phyloP scores from a whole-genome alignment of 2,797 vertebrate species.

The Myotis findleyi region DNA sequence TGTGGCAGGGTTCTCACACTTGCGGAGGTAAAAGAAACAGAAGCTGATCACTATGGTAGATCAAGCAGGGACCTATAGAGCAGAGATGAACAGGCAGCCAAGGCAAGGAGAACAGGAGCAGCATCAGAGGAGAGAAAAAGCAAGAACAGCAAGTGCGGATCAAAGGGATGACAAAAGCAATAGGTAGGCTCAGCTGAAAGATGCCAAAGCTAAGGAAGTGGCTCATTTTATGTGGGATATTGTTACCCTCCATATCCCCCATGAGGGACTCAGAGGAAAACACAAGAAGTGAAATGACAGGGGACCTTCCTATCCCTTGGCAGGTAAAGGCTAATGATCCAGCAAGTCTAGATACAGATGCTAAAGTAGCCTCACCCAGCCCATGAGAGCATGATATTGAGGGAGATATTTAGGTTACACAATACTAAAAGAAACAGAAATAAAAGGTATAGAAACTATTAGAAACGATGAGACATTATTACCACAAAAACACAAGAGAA shows the following conservation, averaged over 20 bases:
- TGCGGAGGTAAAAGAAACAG: neutral
- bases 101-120: neutral
- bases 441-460: neutral
- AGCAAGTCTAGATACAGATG: neutral
- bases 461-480: constrained; percentile 22
- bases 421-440: constrained; percentile 22
- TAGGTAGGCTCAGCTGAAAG: neutral
- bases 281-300: neutral
- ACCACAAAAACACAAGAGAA: neutral
- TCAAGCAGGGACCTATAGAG: neutral
- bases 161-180: neutral
- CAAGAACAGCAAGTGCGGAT: neutral
- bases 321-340: neutral
- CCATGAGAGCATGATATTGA: neutral
- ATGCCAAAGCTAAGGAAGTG: neutral
- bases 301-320: neutral
- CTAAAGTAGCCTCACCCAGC: neutral
- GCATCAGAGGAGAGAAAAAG: neutral
- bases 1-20: neutral
- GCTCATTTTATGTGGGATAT: neutral
- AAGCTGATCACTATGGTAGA: neutral
- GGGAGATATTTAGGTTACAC: neutral
- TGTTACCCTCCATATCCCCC: neutral
- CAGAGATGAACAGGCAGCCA: neutral
- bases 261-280: neutral